Base-by-base conservation (phyloP, 2,888 invertebrate species). In the Hydriomena furcata region DNA sequence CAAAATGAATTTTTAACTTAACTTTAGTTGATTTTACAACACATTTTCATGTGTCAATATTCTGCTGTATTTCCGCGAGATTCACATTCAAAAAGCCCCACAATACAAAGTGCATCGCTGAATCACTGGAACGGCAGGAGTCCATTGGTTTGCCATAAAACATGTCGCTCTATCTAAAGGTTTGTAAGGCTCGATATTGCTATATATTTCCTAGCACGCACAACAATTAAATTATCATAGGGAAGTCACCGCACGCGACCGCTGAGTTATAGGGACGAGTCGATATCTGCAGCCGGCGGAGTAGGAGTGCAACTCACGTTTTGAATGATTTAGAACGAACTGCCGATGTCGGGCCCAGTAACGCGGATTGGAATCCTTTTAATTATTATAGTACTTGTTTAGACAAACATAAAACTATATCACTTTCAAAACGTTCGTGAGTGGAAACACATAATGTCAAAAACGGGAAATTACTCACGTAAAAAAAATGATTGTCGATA, bases 141-240 rank as follows among this genome's bases (percentile, higher is more conserved):
- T 52, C 38, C 56, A 46, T 34, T 8, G 36, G 30, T 28, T 43
- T 17, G 30, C 51, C 12, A 52, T 52, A 53, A 59, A 41, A 27
- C 51, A 47, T 53, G 48, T 55, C 48, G 53, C 58, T 61, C 35
- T 65, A 61, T 65, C 68, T 63, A 63, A 59, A 59, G 45, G 32
- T 55, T 57, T 48, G 28, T 63, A 67, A 47, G 52, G 53, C 64
- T 40, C 44, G 54, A 58, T 57, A 52, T 52, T 51, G 63, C 75
- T 72, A 79, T 79, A 77, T 68, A 75, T 71, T 68, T 71, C 64
- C 68, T 72, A 73, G 68, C 81, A 84, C 84, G 84, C 85, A 86
- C 82, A 76, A 87, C 87, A 87, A 87, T 88, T 87, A 88, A 87
- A 88, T 86, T 86, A 87, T 86, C 87, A 86, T 85, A 82, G 86